Evolutionary conservation across 37 sponge, comb jelly and placozoan genomes (phyloP), one percentile per base, ranked within the genome.

Genomic region (Ianthella basta): DNA sequence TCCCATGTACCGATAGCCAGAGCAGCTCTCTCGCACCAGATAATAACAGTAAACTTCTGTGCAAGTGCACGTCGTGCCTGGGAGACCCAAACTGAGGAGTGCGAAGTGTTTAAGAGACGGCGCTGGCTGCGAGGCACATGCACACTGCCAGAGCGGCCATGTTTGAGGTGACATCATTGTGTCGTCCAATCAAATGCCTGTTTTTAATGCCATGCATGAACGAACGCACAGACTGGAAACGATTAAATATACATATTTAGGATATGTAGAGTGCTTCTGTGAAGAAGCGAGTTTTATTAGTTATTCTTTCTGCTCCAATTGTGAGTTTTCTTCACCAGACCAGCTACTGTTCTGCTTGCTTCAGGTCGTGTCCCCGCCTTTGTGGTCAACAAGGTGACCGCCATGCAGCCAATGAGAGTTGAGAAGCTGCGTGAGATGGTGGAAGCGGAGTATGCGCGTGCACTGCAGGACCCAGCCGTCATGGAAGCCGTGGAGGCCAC

Each of bases 331-430:
- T n/a, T n/a, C n/a, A n/a, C n/a, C n/a, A 34, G 34, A 44, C 50
- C 50, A 44, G 50, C 50, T 44, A 44, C 50, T 44, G 50, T 44
- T 8, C 50, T 44, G 50, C 50, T 44, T 44, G 50, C 50, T 44
- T 10, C 53, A 83, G 84, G 84, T 39, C 70, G 70, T 60, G 86
- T 95, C 16, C 95, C 95, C 0, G 25, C 84, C 21, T 87, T 95
- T 72, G 90, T 82, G 10, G 83, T 87, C 2, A 95, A 91, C 79
- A 95, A 95, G 60, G 72, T 92, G 6, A 56, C 83, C 0, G 84
- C 89, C 0, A 81, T 68, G 16, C 95, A 95, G 83, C 95, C 95
- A 0, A 55, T 73, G 85, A 89, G 95, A 72, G 95, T 92, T 20
- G 64, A 75, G 32, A 6, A 59, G 29, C 82, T 95, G 53, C 79